Evolutionary conservation across 2,113 vertebrate species (phyloP).

Genomic region (Martes martes): DNA sequence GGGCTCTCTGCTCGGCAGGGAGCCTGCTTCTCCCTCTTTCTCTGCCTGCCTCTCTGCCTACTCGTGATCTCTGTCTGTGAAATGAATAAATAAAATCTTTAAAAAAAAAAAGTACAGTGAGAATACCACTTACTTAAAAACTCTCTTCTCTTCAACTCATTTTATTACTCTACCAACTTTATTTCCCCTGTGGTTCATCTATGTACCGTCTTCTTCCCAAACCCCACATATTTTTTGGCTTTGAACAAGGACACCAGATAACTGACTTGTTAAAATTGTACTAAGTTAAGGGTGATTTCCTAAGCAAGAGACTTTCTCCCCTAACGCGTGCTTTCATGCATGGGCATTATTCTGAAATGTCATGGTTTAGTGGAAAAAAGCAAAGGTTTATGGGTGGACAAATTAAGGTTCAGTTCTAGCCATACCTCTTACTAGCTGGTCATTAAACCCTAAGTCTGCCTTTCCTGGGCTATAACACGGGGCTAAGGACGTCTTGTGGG

Average conservation of each 20-base stretch:
- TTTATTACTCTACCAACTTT: neutral
- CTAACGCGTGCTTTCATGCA: neutral
- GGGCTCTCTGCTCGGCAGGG: too few species aligned
- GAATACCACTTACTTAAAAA: neutral
- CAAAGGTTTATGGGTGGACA: neutral
- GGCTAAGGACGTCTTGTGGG: neutral
- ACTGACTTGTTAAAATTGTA: neutral
- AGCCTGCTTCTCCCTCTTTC: too few species aligned
- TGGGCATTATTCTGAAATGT: neutral
- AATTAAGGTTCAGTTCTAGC: neutral
- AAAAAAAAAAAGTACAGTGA: too few species aligned
- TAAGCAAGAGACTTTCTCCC: neutral
- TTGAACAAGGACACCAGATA: neutral
- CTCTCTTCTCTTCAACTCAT: neutral
- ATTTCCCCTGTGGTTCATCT: neutral
- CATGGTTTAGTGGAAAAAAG: neutral
- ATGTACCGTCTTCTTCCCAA: fast-evolving
- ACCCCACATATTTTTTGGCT: neutral
- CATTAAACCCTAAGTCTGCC: neutral
- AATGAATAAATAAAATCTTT: too few species aligned
- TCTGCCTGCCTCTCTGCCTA: too few species aligned
- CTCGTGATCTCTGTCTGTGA: too few species aligned
- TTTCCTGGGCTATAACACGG: neutral
- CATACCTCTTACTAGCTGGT: neutral
- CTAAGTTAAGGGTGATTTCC: neutral